Evolutionary conservation across 2,888 invertebrate species (phyloP), one percentile per base, ranked within the genome.

Genomic region (Drosophila ustulata): DNA sequence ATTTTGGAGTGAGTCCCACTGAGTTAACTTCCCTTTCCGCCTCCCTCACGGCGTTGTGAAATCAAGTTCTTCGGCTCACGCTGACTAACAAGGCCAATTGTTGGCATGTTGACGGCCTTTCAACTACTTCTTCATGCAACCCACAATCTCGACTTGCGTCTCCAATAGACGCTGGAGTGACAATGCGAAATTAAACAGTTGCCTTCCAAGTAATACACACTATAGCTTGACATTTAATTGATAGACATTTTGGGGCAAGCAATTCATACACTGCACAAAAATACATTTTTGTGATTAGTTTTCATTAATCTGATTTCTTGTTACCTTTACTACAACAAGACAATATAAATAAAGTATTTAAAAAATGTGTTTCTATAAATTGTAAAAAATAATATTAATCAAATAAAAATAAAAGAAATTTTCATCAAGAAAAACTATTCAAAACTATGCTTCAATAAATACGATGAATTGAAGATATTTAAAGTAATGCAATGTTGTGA

Each of bases 71-170:
- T 64, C 43, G 59, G 57, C 64, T 66, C 52, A 65, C 74, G 69
- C 69, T 68, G 59, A 71, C 71, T 78, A 75, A 75, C 78, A 78
- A 78, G 73, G 78, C 76, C 73, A 79, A 79, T 75, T 70, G 66
- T 67, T 73, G 78, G 76, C 78, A 76, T 67, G 62, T 70, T 61
- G 65, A 79, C 37, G 41, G 52, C 49, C 65, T 51, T 68, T 75
- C 75, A 62, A 45, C 58, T 39, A 58, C 30, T 49, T 49, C 57
- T 50, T 53, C 30, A 49, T 34, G 26, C 53, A 50, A 46, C 34
- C 73, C 57, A 34, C 62, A 41, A 73, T 28, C 63, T 47, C 11
- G 39, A 47, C 39, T 56, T 43, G 50, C 18, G 25, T 39, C 39
- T 52, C 4, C 34, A 47, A 25, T 47, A 34, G 6, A 34, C 9